Evolutionary conservation across 2,113 vertebrate species (phyloP).

Genomic region (Crotalus horridus): DNA sequence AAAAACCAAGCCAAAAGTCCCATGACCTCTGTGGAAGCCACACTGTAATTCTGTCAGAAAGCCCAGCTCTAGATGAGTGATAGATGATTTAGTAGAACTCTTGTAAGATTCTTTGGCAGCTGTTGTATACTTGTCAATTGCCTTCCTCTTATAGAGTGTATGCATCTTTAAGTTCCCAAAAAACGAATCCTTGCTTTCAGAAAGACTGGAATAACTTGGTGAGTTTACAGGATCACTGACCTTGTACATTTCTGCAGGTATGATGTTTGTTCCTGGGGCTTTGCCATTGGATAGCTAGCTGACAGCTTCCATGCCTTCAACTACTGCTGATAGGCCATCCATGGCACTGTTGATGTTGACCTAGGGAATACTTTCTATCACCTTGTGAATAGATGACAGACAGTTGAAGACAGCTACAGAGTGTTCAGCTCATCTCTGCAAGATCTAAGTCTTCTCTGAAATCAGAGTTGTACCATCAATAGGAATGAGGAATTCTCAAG

Average conservation of each 20-base stretch:
- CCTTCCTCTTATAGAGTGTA: neutral
- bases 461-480: neutral
- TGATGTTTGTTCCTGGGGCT: neutral
- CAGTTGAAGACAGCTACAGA: neutral
- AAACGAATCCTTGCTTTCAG: neutral
- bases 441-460: neutral
- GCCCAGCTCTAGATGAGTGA: neutral
- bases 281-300: neutral
- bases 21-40: neutral
- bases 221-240: neutral
- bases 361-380: neutral
- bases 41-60: neutral
- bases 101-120: neutral
- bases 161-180: neutral
- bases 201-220: neutral
- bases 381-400: neutral
- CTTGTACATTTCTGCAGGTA: neutral
- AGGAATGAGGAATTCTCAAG: neutral
- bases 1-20: neutral
- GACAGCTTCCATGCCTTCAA: neutral
- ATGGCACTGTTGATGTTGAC: neutral
- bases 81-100: neutral
- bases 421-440: neutral
- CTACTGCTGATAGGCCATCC: neutral
- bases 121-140: neutral